Evolutionary conservation across 2,888 invertebrate species (phyloP), one percentile per base, ranked within the genome.

Genomic region (Euproctis similis): DNA sequence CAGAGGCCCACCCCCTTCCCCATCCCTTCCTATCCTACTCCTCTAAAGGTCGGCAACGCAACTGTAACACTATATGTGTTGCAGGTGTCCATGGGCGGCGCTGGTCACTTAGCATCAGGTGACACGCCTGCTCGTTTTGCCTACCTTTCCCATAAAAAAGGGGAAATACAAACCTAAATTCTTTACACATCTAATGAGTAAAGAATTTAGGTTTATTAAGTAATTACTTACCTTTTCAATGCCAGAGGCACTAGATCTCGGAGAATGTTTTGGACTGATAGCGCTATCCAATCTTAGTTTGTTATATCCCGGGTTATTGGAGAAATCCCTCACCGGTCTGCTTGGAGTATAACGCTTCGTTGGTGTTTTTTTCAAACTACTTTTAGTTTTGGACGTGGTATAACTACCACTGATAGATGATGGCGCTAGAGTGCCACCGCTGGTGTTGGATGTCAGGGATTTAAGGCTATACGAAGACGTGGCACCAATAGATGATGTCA

Each of bases 281-380:
- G 85, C 85, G 36, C 85, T 85, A 35, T 85, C 85, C 37, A 85
- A 40, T 28, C 85, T 71, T 39, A 85, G 40, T 32, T 85, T 85
- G 42, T 85, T 85, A 46, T 85, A 85, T 2, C 85, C 84, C 7
- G 69, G 72, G 38, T 68, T 73, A 42, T 56, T 75, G 0, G 69
- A 52, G 30, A 62, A 52, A 34, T 82, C 81, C 34, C 76, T 81
- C 9, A 53, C 53, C 1, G 61, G 45, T 8, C 67, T 60, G 22
- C 64, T 65, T 1, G 80, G 76, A 1, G 73, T 67, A 36, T 78
- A 82, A 34, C 71, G 71, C 46, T 82, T 85, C 0, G 75, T 78
- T 0, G 82, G 75, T 0, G 77, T 58, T 34, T 71, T 78, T 40
- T 84, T 85, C 23, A 85, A 35, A 26, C 76, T 85, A 41, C 84